Evolutionary conservation across 2,113 vertebrate species (phyloP).

Genomic region (Poecile atricapillus): DNA sequence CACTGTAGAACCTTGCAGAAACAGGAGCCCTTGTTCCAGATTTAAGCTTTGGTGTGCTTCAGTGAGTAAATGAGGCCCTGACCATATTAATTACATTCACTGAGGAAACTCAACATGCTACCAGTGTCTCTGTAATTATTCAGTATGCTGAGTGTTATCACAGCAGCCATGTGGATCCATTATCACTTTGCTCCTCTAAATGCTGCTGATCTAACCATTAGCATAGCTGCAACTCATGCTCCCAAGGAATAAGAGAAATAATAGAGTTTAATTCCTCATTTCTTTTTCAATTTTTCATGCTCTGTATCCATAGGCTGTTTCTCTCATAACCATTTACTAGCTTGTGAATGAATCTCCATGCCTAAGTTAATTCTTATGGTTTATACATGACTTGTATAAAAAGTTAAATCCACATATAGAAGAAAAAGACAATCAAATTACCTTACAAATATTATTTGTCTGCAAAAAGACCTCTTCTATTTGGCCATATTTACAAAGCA

Average conservation of each 20-base stretch:
- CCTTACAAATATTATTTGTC: neutral
- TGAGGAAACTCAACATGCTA: conserved; percentile 36
- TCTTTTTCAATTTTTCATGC: conserved; percentile 25
- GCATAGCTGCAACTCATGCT: conserved; percentile 18
- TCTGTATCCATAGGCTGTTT: neutral
- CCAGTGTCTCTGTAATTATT: conserved; percentile 52
- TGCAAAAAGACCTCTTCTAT: neutral
- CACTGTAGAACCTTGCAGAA: neutral
- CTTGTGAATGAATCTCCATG: neutral
- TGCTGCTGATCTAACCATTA: conserved; percentile 50
- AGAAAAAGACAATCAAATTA: neutral
- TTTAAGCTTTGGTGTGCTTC: neutral
- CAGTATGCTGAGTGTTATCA: conserved; percentile 52
- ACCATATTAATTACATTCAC: conserved; percentile 44
- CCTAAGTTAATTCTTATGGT: neutral
- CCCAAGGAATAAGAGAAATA: conserved; percentile 43
- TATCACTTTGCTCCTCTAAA: conserved; percentile 50
- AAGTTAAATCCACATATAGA: neutral
- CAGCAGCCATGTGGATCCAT: conserved; percentile 55
- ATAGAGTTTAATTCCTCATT: conserved; percentile 35
- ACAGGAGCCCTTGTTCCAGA: neutral
- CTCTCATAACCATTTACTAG: neutral
- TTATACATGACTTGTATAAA: neutral
- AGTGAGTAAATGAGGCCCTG: conserved; percentile 45
- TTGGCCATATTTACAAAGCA: neutral